Evolutionary conservation across 2,888 invertebrate species (phyloP).

Genomic region (Plebejus argus): DNA sequence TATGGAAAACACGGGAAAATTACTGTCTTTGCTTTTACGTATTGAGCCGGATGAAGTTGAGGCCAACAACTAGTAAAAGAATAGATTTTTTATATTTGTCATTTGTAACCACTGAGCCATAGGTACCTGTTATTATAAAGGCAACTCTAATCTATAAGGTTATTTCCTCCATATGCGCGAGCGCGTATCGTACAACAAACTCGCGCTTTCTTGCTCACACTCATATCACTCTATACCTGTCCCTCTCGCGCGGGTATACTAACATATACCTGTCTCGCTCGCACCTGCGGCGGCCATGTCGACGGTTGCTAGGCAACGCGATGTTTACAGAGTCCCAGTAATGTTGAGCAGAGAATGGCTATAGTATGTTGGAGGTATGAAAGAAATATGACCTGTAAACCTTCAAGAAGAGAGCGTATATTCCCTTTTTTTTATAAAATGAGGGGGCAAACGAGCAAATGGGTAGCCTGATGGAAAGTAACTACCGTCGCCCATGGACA

Average conservation of each 20-base stretch:
- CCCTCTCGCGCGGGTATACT: slow-evolving; percentile 1
- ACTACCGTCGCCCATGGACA: too few relatives aligned
- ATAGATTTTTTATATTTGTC: too few relatives aligned
- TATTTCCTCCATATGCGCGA: slow-evolving; percentile 47
- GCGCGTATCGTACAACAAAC: slow-evolving; percentile 63
- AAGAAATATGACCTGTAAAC: too few relatives aligned
- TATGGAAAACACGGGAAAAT: too few relatives aligned
- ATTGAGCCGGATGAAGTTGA: too few relatives aligned
- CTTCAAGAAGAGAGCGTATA: too few relatives aligned
- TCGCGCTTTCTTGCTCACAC: slow-evolving; percentile 36
- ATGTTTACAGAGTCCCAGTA: neutral
- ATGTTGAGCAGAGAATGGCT: neutral
- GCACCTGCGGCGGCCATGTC: neutral
- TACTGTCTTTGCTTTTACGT: too few relatives aligned
- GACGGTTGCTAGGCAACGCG: neutral
- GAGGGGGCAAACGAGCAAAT: too few relatives aligned
- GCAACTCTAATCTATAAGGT: slow-evolving; percentile 16
- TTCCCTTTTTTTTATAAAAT: too few relatives aligned
- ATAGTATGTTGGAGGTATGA: too few relatives aligned
- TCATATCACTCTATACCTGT: neutral
- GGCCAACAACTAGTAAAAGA: too few relatives aligned
- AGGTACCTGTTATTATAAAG: neutral
- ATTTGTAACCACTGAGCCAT: neutral
- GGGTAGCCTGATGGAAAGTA: too few relatives aligned
- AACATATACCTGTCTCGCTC: slow-evolving; percentile 35